Percentiles rank a stretch among this genome's conserved stretches.
Conservation (phyloP, 2,797 vertebrate species). For the Coranthus polyacanthus region DNA sequence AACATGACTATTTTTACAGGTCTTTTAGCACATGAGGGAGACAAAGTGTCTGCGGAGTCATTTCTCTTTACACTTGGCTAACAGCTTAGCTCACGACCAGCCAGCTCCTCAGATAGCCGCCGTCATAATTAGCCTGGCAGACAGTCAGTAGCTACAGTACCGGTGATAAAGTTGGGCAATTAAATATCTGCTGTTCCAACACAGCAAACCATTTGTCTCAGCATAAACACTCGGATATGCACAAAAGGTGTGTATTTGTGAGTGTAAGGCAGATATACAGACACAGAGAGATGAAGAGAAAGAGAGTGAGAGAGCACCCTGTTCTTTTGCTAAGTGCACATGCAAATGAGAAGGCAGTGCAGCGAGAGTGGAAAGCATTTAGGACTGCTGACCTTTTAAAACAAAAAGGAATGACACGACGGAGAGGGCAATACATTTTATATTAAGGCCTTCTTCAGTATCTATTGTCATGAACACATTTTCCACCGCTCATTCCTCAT, state of each 20-base stretch:
- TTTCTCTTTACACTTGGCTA: constrained; percentile 50
- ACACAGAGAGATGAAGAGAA: too few species aligned
- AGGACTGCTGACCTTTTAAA: constrained; percentile 76
- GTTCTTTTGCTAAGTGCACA: constrained; percentile 48
- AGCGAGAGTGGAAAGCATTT: constrained; percentile 34
- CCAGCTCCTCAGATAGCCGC: constrained; percentile 37
- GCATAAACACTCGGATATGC: constrained; percentile 12
- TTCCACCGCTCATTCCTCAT: constrained; percentile 30
- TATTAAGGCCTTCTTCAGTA: constrained; percentile 35
- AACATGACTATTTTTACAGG: not conserved
- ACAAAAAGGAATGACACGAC: constrained; percentile 46
- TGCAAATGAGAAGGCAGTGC: constrained; percentile 59
- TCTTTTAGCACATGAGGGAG: constrained; percentile 53
- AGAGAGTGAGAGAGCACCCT: constrained; percentile 16
- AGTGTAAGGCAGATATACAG: constrained; percentile 36
- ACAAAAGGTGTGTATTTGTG: constrained; percentile 36
- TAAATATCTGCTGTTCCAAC: constrained; percentile 62
- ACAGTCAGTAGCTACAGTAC: constrained; percentile 65
- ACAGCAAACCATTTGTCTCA: not conserved
- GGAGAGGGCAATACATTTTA: constrained; percentile 15
- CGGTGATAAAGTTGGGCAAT: constrained; percentile 74
- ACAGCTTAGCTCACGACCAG: constrained; percentile 35
- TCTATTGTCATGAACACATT: constrained; percentile 37
- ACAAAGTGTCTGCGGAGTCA: constrained; percentile 32
- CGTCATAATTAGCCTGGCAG: constrained; percentile 68